A percentile compares a stretch with the other conserved stretches of the same genome.
Conservation (phyloP, 92 coral and sea anemone species). For the Hydrozoanthus gracilis region DNA sequence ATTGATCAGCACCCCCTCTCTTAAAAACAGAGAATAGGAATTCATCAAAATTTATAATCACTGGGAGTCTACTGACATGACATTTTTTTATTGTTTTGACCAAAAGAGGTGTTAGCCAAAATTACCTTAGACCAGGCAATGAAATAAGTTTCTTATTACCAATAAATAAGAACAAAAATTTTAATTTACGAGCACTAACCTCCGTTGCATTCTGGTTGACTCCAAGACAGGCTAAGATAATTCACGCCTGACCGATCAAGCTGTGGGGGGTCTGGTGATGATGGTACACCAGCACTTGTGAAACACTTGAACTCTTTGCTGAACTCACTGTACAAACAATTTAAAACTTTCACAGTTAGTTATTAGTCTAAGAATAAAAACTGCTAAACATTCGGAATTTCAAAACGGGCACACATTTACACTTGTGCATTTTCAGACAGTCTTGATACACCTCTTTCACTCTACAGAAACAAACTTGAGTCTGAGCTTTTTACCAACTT, state of each 20-base stretch:
- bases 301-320: conserved; percentile 81
- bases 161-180: not conserved
- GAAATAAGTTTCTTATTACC: too few relatives aligned
- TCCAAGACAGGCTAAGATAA: conserved; percentile 78
- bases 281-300: conserved; percentile 94
- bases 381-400: too few relatives aligned
- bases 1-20: not conserved
- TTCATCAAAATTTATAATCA: too few relatives aligned
- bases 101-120: not conserved
- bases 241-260: conserved; percentile 77
- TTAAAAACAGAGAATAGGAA: too few relatives aligned
- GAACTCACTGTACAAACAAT: conserved; percentile 69
- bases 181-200: conserved; percentile 56
- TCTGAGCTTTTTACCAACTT: too few relatives aligned
- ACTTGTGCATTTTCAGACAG: too few relatives aligned
- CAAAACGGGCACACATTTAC: too few relatives aligned
- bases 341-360: not conserved
- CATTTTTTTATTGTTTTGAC: too few relatives aligned
- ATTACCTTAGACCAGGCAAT: not conserved
- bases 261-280: conserved; percentile 80
- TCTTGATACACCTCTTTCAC: too few relatives aligned
- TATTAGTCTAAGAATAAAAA: too few relatives aligned
- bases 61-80: too few relatives aligned
- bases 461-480: too few relatives aligned
- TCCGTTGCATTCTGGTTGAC: conserved; percentile 90